Percentiles rank a stretch among this genome's conserved stretches.
phyloP scores from a whole-genome alignment of 2,888 invertebrate genomes.

The Gisinianus flammeolus region DNA sequence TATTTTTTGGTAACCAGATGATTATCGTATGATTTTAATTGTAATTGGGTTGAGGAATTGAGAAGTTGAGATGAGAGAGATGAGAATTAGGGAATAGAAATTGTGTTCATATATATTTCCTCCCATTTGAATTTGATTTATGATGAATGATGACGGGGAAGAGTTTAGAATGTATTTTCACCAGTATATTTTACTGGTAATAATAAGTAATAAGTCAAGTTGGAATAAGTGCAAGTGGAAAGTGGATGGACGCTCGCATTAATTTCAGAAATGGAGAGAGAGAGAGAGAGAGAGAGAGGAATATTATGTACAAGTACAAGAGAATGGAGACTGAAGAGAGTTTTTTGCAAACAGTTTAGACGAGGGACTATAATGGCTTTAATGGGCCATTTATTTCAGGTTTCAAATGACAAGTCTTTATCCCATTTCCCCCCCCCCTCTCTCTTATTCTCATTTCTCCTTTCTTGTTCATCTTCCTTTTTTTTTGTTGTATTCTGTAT shows the following conservation, averaged over 20 bases:
- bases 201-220: neutral
- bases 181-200: neutral
- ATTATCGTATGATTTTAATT: neutral
- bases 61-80: neutral
- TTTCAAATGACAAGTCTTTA: constrained; percentile 46
- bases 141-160: too few relatives aligned
- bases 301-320: neutral
- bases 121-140: too few relatives aligned
- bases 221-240: neutral
- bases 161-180: too few relatives aligned
- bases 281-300: neutral
- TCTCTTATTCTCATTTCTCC: neutral
- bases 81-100: neutral
- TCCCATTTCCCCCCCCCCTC: constrained; percentile 16
- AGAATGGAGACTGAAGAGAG: neutral
- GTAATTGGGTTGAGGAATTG: neutral
- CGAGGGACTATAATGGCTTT: constrained; percentile 33
- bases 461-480: too few relatives aligned
- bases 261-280: constrained; percentile 6
- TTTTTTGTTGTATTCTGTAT: neutral
- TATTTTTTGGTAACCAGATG: too few relatives aligned
- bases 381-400: constrained; percentile 42
- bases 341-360: neutral
- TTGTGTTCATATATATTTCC: neutral
- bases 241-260: neutral